Evolutionary conservation across 2,797 vertebrate species (phyloP).

Genomic region (Zalophus californianus): DNA sequence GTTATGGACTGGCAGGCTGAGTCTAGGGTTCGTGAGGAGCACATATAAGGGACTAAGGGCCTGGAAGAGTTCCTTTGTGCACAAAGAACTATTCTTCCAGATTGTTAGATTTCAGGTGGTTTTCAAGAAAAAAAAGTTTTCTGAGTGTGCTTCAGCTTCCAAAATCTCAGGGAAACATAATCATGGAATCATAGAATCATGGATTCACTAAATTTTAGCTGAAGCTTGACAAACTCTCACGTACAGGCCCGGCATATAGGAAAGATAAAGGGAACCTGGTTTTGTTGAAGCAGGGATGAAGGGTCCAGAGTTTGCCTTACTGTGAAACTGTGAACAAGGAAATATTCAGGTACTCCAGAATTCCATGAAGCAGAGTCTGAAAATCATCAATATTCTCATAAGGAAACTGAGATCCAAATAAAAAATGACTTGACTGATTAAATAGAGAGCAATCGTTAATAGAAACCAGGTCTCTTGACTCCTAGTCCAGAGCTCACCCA

Average conservation of each 20-base stretch:
- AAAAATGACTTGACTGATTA: background rate
- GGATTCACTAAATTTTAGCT: background rate
- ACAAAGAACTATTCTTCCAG: background rate
- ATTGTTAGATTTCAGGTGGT: background rate
- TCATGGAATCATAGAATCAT: background rate
- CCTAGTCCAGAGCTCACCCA: background rate
- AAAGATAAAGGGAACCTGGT: background rate
- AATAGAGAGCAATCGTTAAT: background rate
- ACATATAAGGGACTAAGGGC: background rate
- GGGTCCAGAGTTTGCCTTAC: background rate
- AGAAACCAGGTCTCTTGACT: background rate
- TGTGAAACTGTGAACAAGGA: background rate
- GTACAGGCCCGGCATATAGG: background rate
- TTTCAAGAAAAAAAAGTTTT: constrained; percentile 43
- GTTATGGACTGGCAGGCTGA: background rate
- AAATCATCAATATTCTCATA: background rate
- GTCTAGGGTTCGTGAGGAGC: background rate
- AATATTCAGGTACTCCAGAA: background rate
- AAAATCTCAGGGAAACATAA: background rate
- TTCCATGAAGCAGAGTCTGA: background rate
- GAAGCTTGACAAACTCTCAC: background rate
- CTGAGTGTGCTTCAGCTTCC: background rate
- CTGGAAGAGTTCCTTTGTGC: background rate
- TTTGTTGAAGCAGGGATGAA: background rate
- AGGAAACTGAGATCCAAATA: background rate